Evolutionary conservation across 2,888 invertebrate genomes (phyloP).

Genomic region (Ectemnius lituratus): DNA sequence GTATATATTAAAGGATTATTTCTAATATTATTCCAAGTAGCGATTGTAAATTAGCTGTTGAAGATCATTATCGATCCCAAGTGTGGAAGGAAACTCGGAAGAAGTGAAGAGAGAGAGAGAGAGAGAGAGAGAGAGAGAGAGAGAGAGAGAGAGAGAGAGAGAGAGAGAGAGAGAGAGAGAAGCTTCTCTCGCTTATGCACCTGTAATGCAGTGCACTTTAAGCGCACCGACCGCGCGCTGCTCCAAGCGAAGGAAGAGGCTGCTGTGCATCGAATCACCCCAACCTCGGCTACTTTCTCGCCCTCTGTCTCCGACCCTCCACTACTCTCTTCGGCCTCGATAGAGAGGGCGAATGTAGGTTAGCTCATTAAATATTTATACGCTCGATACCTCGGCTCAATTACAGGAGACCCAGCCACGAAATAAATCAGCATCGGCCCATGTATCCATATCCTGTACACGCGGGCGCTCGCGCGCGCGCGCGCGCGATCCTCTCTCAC

Average conservation of each 20-base stretch:
- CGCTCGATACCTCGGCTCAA: slow-evolving; percentile 33
- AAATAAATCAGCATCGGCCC: slow-evolving; percentile 39
- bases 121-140: slow-evolving; percentile 10
- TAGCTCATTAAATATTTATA: slow-evolving; percentile 43
- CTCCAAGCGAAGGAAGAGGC: neutral
- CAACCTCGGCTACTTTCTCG: slow-evolving; percentile 6
- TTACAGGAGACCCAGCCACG: slow-evolving; percentile 39
- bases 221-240: slow-evolving; percentile 7
- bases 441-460: neutral
- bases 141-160: no score
- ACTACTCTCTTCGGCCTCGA: neutral
- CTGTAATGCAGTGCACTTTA: slow-evolving; percentile 39
- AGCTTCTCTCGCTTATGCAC: slow-evolving; percentile 18
- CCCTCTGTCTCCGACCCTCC: neutral
- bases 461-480: no score
- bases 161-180: neutral
- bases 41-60: no score
- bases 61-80: no score
- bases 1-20: no score
- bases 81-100: no score
- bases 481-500: no score
- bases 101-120: no score
- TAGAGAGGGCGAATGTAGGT: slow-evolving; percentile 22
- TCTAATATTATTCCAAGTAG: no score
- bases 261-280: slow-evolving; percentile 20